Evolutionary conservation across 2,888 invertebrate genomes (phyloP).

Genomic region (Corythucha ciliata): DNA sequence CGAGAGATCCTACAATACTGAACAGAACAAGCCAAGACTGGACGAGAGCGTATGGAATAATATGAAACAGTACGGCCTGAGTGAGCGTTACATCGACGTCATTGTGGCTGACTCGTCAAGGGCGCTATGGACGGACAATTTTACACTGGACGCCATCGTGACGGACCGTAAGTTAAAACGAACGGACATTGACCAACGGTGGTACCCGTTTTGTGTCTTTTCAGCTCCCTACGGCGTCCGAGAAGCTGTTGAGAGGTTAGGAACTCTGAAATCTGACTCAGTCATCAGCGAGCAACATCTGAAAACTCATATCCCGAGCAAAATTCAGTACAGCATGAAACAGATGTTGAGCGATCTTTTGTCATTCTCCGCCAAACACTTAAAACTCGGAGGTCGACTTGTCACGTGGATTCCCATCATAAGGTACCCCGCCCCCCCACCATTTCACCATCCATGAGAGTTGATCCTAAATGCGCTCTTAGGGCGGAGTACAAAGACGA

Average conservation of each 20-base stretch:
- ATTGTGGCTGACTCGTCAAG: conserved; percentile 85
- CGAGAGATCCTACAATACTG: conserved; percentile 7
- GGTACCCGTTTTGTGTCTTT: too few species aligned
- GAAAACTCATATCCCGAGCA: conserved; percentile 67
- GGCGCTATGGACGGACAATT: conserved; percentile 60
- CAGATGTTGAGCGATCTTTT: conserved; percentile 78
- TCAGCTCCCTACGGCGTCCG: conserved; percentile 95
- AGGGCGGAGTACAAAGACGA: conserved; percentile 63
- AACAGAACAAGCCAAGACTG: conserved; percentile 35
- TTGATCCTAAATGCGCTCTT: conserved; percentile 34
- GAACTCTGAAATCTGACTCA: conserved; percentile 46
- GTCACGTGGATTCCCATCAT: conserved; percentile 95
- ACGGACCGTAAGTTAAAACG: conserved; percentile 95
- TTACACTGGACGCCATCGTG: conserved; percentile 81
- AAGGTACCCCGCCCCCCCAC: conserved; percentile 46
- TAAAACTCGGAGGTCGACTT: conserved; percentile 66
- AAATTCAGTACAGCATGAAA: conserved; percentile 73
- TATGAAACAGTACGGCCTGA: conserved; percentile 76
- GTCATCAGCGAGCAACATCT: conserved; percentile 56
- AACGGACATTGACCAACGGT: too few species aligned
- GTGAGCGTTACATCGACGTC: conserved; percentile 70
- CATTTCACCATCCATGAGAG: neutral
- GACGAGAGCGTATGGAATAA: conserved; percentile 85
- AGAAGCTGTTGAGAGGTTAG: conserved; percentile 82
- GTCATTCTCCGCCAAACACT: conserved; percentile 66